Base-by-base conservation (phyloP, 2,113 vertebrate species). In the Fregetta grallaria region DNA sequence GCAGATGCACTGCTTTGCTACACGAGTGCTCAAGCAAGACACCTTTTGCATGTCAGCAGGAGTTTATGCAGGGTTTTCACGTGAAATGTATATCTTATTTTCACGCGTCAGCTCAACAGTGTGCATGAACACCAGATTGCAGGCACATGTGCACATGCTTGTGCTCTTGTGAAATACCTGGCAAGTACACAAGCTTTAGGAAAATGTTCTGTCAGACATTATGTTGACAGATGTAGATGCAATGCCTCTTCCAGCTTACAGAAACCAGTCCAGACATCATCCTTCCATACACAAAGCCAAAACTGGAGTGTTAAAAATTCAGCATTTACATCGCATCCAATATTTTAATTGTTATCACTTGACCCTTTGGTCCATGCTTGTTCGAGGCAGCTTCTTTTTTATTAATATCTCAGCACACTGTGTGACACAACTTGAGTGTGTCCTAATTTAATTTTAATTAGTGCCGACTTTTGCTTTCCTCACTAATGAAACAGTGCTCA, bases 401-500 rank as follows among this genome's bases (percentile, higher is more conserved):
- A 96, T 97, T 96, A 97, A 80, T 94, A 96, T 93, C 96, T 96
- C 92, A 62, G 83, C 92, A 88, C 91, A 92, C 94, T 65, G 70
- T 89, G 94, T 89, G 96, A 94, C 95, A 96, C 86, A 96, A 95
- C 92, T 95, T 88, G 88, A 97, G 90, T 72, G 88, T 90, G 90
- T 88, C 96, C 97, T 98, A 97, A 97, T 97, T 97, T 92, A 94
- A 96, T 97, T 97, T 97, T 98, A 98, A 98, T 98, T 98, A 97
- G 96, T 92, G 90, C 96, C 74, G 88, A 97, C 96, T 97, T 96
- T 96, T 97, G 95, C 97, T 98, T 97, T 96, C 96, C 96, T 96
- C 90, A 81, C 95, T 97, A 97, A 97, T 97, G 97, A 97, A 97
- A 97, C 95, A 96, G 87, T 87, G 88, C 97, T 98, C 97, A 97